Evolutionary conservation across 2,113 vertebrate species (phyloP).

Genomic region (Hypanus sabinus): DNA sequence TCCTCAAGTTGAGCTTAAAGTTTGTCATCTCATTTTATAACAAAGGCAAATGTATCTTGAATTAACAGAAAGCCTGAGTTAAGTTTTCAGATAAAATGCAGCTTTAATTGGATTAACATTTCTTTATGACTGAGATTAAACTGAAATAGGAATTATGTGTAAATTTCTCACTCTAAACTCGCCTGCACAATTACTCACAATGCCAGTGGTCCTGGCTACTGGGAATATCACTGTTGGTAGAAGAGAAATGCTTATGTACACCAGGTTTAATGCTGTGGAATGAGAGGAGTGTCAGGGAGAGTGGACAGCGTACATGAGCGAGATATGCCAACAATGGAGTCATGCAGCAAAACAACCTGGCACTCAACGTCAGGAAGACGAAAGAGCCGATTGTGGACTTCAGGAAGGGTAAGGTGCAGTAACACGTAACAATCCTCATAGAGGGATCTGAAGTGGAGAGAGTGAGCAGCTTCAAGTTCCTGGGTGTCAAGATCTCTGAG

Average conservation of each 20-base stretch:
- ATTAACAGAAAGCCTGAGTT: background rate
- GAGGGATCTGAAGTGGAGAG: too few species aligned
- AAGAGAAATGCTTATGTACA: background rate
- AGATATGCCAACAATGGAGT: too few species aligned
- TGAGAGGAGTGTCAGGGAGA: background rate
- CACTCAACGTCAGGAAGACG: too few species aligned
- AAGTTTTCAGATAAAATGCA: background rate
- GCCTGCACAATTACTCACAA: background rate
- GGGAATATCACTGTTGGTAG: background rate
- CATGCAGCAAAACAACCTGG: too few species aligned
- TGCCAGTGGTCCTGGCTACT: background rate
- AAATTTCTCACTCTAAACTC: background rate
- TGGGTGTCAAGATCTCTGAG: too few species aligned
- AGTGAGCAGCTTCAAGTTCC: too few species aligned
- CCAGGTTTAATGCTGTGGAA: background rate
- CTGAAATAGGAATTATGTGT: background rate
- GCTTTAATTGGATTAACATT: background rate
- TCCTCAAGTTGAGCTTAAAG: too few species aligned
- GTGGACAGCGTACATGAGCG: background rate
- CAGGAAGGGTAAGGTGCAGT: too few species aligned
- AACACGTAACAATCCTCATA: too few species aligned
- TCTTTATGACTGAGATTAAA: background rate
- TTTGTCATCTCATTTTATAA: too few species aligned
- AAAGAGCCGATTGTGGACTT: too few species aligned
- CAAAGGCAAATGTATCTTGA: background rate